Evolutionary conservation across 2,888 invertebrate species (phyloP).

Genomic region (Phania funesta): DNA sequence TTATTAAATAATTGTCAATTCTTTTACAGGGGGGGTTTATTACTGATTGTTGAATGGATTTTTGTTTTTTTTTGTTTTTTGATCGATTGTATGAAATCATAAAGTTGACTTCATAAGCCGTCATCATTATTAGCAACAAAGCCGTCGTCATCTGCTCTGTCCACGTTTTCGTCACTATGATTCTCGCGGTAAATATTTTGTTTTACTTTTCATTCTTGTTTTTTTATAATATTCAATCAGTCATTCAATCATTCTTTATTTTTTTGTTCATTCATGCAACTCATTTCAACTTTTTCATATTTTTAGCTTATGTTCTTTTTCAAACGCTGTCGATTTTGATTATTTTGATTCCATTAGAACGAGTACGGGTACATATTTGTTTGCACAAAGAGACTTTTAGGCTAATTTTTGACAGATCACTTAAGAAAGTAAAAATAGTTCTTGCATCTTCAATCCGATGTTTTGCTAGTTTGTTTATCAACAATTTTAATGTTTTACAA

Average conservation of each 20-base stretch:
- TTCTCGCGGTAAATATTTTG: slow-evolving; percentile 6
- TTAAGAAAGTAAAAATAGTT: slow-evolving; percentile 53
- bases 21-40: not conserved
- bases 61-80: slow-evolving; percentile 15
- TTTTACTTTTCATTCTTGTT: slow-evolving; percentile 18
- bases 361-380: slow-evolving; percentile 23
- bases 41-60: not conserved
- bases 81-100: slow-evolving; percentile 58
- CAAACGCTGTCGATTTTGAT: slow-evolving; percentile 49
- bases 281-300: not conserved
- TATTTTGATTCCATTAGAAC: slow-evolving; percentile 35
- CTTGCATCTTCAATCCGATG: slow-evolving; percentile 26
- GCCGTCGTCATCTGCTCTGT: slow-evolving; percentile 32
- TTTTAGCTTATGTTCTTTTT: slow-evolving; percentile 46
- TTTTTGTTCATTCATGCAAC: slow-evolving; percentile 9
- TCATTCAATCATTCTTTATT: slow-evolving; percentile 2
- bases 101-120: slow-evolving; percentile 61
- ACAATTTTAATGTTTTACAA: not conserved
- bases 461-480: not conserved
- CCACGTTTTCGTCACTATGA: slow-evolving; percentile 11
- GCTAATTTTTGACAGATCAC: slow-evolving; percentile 34
- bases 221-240: not conserved
- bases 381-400: slow-evolving; percentile 18
- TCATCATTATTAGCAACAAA: slow-evolving; percentile 37
- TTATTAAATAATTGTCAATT: slow-evolving; percentile 37